Base-by-base conservation (phyloP, 2,797 vertebrate species). In the Austrolebias charrua region DNA sequence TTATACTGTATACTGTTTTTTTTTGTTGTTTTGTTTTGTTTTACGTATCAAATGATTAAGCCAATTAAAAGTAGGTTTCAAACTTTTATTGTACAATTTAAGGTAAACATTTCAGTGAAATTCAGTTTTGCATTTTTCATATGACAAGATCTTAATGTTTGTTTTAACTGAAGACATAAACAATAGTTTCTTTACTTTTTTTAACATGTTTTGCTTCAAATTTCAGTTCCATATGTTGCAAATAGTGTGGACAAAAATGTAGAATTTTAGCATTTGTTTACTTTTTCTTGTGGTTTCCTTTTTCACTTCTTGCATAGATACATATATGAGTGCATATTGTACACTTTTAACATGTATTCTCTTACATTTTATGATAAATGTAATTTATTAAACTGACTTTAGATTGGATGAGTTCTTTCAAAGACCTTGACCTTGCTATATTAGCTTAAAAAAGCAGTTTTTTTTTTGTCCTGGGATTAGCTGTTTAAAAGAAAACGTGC, bases 301-400 rank as follows among this genome's bases (percentile, higher is more conserved):
- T 24, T 24, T 24, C 78, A 76, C 79, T 74, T 83, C 80, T 79
- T 86, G 82, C 80, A 84, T 80, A 80, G 66, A 71, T 79, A 82
- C 19, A 55, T 48, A 55, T 79, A 80, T 60, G 46, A 83, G 79
- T 86, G 57, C 64, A 66, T 85, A 86, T 66, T 85, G 72, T 82
- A 81, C 66, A 80, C 79, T 77, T 78, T 78, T 89, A 85, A 85
- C 71, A 81, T 84, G 66, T 90, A 86, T 89, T 85, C 80, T 89
- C 76, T 84, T 53, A 62, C 87, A 82, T 91, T 91, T 90, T 91
- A 86, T 87, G 78, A 86, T 91, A 90, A 94, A 94, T 94, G 92
- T 93, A 93, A 92, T 88, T 93, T 92, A 92, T 92, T 89, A 82
- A 89, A 84, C 67, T 76, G 67, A 83, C 81, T 84, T 89, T 84